phyloP scores from a whole-genome alignment of 2,797 vertebrate genomes.

The Micromesistius poutassou region DNA sequence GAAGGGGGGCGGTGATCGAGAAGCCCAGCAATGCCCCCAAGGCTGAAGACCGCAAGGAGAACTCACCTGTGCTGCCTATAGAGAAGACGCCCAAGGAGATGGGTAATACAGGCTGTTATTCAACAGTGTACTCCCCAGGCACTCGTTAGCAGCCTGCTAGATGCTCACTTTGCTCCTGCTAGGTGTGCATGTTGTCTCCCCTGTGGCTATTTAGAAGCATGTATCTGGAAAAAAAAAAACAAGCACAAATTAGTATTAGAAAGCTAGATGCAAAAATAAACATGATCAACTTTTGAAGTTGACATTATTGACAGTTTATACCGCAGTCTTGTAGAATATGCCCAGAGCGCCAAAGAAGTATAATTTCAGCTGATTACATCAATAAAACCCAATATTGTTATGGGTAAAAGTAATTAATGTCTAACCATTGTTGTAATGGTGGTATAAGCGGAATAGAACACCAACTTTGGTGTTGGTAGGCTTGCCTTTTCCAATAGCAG shows the following conservation, averaged over 20 bases:
- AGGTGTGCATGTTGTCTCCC: not conserved
- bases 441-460: too few relatives aligned
- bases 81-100: constrained; percentile 67
- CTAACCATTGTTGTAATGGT: not conserved
- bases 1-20: constrained; percentile 80
- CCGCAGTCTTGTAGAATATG: too few relatives aligned
- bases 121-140: not conserved
- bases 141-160: not conserved
- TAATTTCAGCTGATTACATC: not conserved
- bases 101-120: not conserved
- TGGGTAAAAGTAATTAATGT: not conserved
- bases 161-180: not conserved
- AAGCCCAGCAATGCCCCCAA: constrained; percentile 60
- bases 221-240: not conserved
- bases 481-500: too few relatives aligned
- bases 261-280: too few relatives aligned
- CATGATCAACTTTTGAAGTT: too few relatives aligned
- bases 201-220: not conserved
- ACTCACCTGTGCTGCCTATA: constrained; percentile 35
- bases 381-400: too few relatives aligned
- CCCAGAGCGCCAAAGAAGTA: too few relatives aligned
- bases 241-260: too few relatives aligned
- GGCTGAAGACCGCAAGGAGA: constrained; percentile 46
- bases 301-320: too few relatives aligned
- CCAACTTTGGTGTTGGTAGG: too few relatives aligned